Percentiles rank a stretch among this genome's conserved stretches.
Evolutionary conservation across 2,888 invertebrate genomes (phyloP).

Genomic region (Heteropelma amictum): DNA sequence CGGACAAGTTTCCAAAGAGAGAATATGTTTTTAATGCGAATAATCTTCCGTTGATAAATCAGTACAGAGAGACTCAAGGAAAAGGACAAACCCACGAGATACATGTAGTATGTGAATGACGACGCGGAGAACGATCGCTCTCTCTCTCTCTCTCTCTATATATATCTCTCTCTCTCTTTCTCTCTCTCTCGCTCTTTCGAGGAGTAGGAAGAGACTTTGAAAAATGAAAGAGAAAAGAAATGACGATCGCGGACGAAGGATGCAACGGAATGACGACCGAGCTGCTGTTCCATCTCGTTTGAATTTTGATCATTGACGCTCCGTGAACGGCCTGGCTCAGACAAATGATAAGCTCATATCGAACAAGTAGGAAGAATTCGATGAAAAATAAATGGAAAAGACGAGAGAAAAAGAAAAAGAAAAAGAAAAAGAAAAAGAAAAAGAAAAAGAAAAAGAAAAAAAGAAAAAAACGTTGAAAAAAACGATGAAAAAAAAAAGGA

Average conservation of each 20-base stretch:
- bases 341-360: conserved; percentile 75
- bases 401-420: too few relatives aligned
- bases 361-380: conserved; percentile 65
- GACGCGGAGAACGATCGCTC: too few relatives aligned
- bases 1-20: conserved; percentile 45
- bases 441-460: conserved; percentile 63
- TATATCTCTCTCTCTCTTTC: too few relatives aligned
- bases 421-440: conserved; percentile 65
- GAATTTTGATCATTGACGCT: conserved; percentile 66
- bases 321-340: conserved; percentile 60
- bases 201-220: conserved; percentile 36
- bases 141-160: too few relatives aligned
- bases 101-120: conserved; percentile 56
- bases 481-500: conserved; percentile 62
- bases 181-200: conserved; percentile 66
- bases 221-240: conserved; percentile 14
- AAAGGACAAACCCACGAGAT: conserved; percentile 53
- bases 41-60: conserved; percentile 56
- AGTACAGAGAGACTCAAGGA: conserved; percentile 43
- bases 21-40: conserved; percentile 55
- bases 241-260: conserved; percentile 66
- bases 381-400: too few relatives aligned
- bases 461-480: conserved; percentile 73
- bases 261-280: conserved; percentile 72
- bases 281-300: conserved; percentile 75